Base-by-base conservation (phyloP, 2,797 vertebrate genomes). In the Sphenopsis melanotis region DNA sequence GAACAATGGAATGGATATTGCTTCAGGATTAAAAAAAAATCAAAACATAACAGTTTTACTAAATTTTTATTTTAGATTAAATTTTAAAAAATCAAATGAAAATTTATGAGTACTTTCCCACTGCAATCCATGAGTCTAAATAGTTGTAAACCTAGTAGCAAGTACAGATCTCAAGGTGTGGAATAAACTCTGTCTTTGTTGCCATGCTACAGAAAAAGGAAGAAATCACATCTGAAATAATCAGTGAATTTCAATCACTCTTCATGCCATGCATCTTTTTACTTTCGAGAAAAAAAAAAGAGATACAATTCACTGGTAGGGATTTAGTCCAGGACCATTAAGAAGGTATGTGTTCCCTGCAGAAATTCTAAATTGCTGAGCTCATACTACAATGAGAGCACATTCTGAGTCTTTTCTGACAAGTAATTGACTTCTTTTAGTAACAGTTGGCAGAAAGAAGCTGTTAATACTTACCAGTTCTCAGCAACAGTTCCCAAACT, bases 281-380 rank as follows among this genome's bases (percentile, higher is more conserved):
- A 37, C 27, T 89, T 66, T 11, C 21, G 8, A 26, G 24, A 63
- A 66, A 56, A 46, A 69, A 59, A 44, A 30, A 7, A 63, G 30
- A 66, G 16, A 53, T 13, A 16, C 11, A 83, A 41, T 53, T 86
- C 55, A 68, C 34, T 61, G 42, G 37, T 24, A 57, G 17, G 83
- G 15, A 22, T n/a, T 37, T 75, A 44, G 18, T 46, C 15, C 53
- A 83, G 10, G 5, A 22, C 66, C 9, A 18, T 64, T 56, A 68
- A 50, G 15, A 46, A 75, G 36, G 49, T 39, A 39, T 2, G 5
- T 0, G 0, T 65, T 78, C 61, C 53, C 30, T 83, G 78, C 22
- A 89, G 50, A 89, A 89, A 87, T 78, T 50, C 50, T n/a, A 41
- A 37, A 65, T 72, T 90, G 92, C 50, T 74, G 42, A 84, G 19